A percentile compares a stretch with the other conserved stretches of the same genome.
Evolutionary conservation across 1,140 invertebrate species (phyloP).

Genomic region (Drosophila ficusphila): DNA sequence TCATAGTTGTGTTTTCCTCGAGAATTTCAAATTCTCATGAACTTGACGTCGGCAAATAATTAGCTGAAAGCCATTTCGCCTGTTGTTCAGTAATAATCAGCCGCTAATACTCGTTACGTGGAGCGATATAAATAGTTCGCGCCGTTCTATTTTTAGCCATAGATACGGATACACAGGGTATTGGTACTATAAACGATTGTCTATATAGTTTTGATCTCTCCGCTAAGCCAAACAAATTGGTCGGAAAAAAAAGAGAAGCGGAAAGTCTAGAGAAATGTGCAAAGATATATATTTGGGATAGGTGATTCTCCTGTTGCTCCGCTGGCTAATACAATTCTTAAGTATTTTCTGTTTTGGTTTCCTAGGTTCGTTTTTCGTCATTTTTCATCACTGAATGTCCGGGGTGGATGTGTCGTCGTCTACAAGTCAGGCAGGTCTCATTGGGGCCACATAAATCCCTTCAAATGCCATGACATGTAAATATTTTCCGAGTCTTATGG

Average conservation of each 20-base stretch:
- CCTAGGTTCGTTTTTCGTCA: conserved; percentile 30
- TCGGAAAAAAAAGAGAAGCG: neutral
- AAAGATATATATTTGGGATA: conserved; percentile 26
- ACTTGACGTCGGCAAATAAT: conserved; percentile 74
- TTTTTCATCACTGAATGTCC: conserved; percentile 64
- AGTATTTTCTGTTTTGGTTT: conserved; percentile 30
- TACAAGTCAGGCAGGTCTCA: conserved; percentile 46
- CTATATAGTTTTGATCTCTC: conserved; percentile 33
- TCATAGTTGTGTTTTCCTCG: conserved; percentile 58
- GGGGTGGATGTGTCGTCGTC: conserved; percentile 41
- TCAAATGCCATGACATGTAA: conserved; percentile 76
- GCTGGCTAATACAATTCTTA: conserved; percentile 51
- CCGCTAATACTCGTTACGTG: conserved; percentile 71
- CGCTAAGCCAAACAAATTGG: conserved; percentile 63
- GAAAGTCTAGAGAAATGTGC: conserved; percentile 11
- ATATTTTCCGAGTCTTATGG: conserved; percentile 63
- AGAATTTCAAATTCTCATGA: conserved; percentile 54
- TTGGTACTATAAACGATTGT: conserved; percentile 13
- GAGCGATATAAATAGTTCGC: conserved; percentile 63
- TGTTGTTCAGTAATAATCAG: conserved; percentile 61
- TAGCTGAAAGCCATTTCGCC: conserved; percentile 68
- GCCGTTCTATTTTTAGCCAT: conserved; percentile 55
- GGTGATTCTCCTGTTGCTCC: conserved; percentile 6
- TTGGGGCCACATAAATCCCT: conserved; percentile 76
- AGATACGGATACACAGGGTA: conserved; percentile 29